Conservation (phyloP, 64 coral and sea anemone genomes). For the Stylophora pistillata region DNA sequence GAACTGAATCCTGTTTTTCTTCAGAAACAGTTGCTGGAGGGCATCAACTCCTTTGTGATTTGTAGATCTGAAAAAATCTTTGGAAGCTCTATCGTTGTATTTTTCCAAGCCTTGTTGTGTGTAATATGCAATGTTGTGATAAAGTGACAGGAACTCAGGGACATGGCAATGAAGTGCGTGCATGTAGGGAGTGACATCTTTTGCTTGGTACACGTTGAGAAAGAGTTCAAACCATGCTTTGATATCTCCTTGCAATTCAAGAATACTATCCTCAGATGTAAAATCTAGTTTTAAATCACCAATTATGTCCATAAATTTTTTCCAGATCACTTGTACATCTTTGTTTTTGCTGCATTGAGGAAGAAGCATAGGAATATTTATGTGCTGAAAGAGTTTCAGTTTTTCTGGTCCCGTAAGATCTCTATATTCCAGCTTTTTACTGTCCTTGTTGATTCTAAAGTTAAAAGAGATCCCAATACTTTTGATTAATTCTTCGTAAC, state of each 20-base stretch:
- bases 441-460: constrained; percentile 40
- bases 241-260: too few relatives aligned
- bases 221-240: too few relatives aligned
- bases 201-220: constrained; percentile 31
- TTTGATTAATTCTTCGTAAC: constrained; percentile 44
- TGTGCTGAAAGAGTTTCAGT: constrained; percentile 39
- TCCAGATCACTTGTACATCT: too few relatives aligned
- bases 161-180: constrained; percentile 43
- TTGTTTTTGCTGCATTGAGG: too few relatives aligned
- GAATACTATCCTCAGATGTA: too few relatives aligned
- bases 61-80: constrained; percentile 46
- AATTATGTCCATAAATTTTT: too few relatives aligned
- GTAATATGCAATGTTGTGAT: constrained; percentile 39
- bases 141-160: constrained; percentile 37
- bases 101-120: constrained; percentile 68
- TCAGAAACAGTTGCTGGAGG: constrained; percentile 45
- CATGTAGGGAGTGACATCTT: constrained; percentile 55
- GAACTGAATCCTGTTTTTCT: too few relatives aligned
- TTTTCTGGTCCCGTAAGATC: constrained; percentile 73
- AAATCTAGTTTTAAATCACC: too few relatives aligned
- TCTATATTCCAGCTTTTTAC: too few relatives aligned
- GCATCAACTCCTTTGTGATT: constrained; percentile 53
- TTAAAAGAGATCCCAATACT: constrained; percentile 38
- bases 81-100: constrained; percentile 46
- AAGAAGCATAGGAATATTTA: constrained; percentile 23